These are phyloP conservation scores for Polydrusus tereticollis DNA, from an alignment of 2,888 invertebrate species.

Conservation along the genomic window DNA sequence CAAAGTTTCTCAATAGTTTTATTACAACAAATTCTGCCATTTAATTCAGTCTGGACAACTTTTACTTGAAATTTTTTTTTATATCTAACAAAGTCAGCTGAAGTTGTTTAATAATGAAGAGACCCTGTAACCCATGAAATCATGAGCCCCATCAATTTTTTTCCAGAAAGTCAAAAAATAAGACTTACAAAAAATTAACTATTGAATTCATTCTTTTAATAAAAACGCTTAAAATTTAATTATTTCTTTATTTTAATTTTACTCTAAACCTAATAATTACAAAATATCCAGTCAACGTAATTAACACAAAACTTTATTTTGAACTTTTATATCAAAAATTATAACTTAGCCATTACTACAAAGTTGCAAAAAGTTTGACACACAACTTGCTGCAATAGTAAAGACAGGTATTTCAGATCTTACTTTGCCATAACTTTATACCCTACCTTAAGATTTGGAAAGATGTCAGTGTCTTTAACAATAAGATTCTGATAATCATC, in stretches of 20 bases:
- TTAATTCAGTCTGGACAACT: too few species aligned
- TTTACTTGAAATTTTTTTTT: too few species aligned
- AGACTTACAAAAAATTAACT: too few species aligned
- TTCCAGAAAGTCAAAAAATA: neutral
- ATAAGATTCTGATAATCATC: neutral
- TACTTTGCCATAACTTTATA: neutral
- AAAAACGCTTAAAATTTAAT: neutral
- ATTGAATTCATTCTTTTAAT: neutral
- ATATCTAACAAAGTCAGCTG: too few species aligned
- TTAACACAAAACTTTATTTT: conserved; percentile 6
- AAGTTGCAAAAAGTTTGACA: neutral
- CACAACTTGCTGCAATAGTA: neutral
- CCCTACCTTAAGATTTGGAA: neutral
- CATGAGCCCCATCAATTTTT: too few species aligned
- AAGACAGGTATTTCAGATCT: neutral
- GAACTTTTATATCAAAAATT: neutral
- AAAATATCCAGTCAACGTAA: conserved; percentile 11
- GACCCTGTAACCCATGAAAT: too few species aligned
- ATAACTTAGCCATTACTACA: neutral
- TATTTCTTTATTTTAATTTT: neutral
- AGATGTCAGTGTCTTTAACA: neutral
- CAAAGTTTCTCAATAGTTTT: too few species aligned
- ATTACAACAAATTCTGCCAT: too few species aligned
- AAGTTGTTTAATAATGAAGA: too few species aligned
- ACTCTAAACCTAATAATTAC: conserved; percentile 1